Evolutionary conservation across 2,113 vertebrate genomes (phyloP).

Genomic region (Sakesphorus luctuosus): DNA sequence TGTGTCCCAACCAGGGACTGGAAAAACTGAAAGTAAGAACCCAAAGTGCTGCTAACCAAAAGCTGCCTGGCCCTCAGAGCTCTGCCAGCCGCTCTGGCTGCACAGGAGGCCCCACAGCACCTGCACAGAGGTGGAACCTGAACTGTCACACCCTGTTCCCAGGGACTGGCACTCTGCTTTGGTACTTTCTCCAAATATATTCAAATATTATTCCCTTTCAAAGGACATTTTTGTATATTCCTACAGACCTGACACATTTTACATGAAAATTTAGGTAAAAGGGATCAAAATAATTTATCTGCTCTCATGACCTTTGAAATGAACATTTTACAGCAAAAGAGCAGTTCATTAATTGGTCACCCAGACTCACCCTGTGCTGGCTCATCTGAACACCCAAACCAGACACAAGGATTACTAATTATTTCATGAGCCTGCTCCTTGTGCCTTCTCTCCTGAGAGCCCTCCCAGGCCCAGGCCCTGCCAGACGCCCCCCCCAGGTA

Average conservation of each 20-base stretch:
- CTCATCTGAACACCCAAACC: not conserved
- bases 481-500: fast-evolving
- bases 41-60: not conserved
- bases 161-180: not conserved
- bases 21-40: not conserved
- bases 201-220: not conserved
- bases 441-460: fast-evolving
- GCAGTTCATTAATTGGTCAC: not conserved
- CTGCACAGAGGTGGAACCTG: fast-evolving
- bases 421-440: not conserved
- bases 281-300: not conserved
- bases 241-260: not conserved
- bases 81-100: not conserved
- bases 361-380: not conserved
- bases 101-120: not conserved
- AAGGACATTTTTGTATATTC: not conserved
- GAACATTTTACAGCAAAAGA: not conserved
- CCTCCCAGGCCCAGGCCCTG: not conserved
- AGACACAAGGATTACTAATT: not conserved
- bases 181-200: not conserved
- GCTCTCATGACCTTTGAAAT: not conserved
- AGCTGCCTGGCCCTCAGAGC: not conserved
- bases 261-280: not conserved
- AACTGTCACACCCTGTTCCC: not conserved
- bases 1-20: not conserved